Percentiles rank a stretch among this genome's conserved stretches.
phyloP scores from a whole-genome alignment of 2,797 vertebrate genomes.

The Otolemur crassicaudatus region DNA sequence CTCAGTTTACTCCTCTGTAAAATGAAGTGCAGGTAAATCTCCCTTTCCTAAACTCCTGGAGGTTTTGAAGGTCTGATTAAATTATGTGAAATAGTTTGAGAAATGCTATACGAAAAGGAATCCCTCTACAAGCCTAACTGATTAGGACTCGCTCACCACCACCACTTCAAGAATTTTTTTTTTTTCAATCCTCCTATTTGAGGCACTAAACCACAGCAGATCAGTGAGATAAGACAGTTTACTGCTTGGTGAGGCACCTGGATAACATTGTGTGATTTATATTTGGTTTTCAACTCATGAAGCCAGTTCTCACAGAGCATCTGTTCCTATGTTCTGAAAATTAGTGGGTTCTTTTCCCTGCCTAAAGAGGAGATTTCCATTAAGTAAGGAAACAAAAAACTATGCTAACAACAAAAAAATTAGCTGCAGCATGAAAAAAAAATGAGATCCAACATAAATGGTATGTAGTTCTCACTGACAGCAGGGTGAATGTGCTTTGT shows the following conservation, averaged over 20 bases:
- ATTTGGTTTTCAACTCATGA: conserved; percentile 9
- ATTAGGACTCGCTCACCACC: background rate
- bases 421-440: background rate
- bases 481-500: background rate
- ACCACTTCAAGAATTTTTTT: background rate
- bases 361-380: conserved; percentile 37
- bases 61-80: background rate
- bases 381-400: background rate
- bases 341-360: background rate
- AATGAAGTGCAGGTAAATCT: background rate
- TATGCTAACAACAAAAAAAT: background rate
- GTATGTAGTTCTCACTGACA: background rate
- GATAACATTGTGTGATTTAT: background rate
- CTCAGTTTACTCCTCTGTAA: background rate
- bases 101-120: background rate
- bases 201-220: background rate
- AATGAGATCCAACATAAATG: background rate
- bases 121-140: background rate
- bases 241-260: background rate
- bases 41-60: background rate
- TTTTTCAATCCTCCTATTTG: background rate
- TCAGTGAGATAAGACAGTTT: background rate
- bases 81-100: background rate
- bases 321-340: background rate
- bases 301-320: conserved; percentile 19